These are phyloP conservation scores for Muscidifurax raptorellus DNA, from an alignment of 1,140 invertebrate genomes.

Conservation along the genomic window DNA sequence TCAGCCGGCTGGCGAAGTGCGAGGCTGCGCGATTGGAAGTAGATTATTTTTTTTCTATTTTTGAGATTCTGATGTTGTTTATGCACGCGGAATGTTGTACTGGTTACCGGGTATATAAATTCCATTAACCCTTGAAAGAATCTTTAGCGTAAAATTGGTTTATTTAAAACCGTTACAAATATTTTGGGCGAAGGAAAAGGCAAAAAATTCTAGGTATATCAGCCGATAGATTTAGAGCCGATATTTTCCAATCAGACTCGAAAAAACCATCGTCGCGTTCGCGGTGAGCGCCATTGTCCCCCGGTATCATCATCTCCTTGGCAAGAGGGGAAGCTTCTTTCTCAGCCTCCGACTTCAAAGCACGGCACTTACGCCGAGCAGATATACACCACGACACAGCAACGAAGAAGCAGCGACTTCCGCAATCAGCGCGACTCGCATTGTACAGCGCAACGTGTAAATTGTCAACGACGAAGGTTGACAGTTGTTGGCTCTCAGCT, in stretches of 20 bases:
- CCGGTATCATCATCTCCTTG: not conserved
- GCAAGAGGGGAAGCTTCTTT: not conserved
- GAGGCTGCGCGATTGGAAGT: not conserved
- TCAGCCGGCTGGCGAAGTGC: not conserved
- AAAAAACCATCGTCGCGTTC: too few species aligned
- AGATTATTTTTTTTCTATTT: too few species aligned
- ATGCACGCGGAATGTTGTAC: too few species aligned
- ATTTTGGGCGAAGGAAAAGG: too few species aligned
- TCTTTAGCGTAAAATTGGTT: too few species aligned
- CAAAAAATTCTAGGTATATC: too few species aligned
- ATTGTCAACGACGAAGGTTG: constrained; percentile 53
- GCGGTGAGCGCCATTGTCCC: not conserved
- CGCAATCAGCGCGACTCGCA: constrained; percentile 53
- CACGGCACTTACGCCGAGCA: not conserved
- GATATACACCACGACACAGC: not conserved
- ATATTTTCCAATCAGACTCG: not conserved
- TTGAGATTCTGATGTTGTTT: not conserved
- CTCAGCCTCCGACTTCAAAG: not conserved
- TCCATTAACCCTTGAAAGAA: too few species aligned
- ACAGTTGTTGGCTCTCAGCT: constrained; percentile 30
- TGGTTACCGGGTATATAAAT: too few species aligned
- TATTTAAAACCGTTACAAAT: too few species aligned
- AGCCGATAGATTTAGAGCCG: too few species aligned
- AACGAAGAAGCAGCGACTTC: constrained; percentile 26
- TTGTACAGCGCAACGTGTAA: constrained; percentile 47